Conservation (phyloP, 2,888 invertebrate genomes). For the Sipha maydis region DNA sequence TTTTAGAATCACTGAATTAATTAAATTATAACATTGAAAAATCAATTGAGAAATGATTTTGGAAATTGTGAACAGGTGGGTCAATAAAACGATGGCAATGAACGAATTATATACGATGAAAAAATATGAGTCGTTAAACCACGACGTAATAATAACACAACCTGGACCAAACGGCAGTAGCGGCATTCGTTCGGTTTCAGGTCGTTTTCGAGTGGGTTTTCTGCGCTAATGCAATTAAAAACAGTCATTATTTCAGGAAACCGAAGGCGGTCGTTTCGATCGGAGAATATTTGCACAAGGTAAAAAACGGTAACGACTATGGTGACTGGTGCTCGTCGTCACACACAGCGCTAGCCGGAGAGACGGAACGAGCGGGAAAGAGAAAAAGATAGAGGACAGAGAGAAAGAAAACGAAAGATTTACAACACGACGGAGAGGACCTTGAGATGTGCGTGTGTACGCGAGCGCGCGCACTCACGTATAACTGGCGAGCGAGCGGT, state of each 20-base stretch:
- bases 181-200: too few relatives aligned
- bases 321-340: not conserved
- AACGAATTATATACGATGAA: too few relatives aligned
- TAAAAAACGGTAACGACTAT: conserved; percentile 16
- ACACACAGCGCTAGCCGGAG: not conserved
- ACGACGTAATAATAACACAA: too few relatives aligned
- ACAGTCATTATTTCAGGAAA: not conserved
- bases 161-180: too few relatives aligned
- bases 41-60: too few relatives aligned
- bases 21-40: too few relatives aligned
- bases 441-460: not conserved
- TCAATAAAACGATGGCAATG: too few relatives aligned
- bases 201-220: too few relatives aligned
- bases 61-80: too few relatives aligned
- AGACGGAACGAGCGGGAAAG: not conserved
- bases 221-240: too few relatives aligned
- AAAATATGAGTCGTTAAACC: too few relatives aligned
- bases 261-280: not conserved
- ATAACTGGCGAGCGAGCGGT: conserved; percentile 21
- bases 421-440: conserved; percentile 23
- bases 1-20: too few relatives aligned
- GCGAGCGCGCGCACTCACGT: not conserved
- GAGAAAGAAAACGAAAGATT: not conserved
- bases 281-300: not conserved
- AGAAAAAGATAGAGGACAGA: not conserved